Base-by-base conservation (phyloP, 2,888 invertebrate genomes). In the Eudiplozoon nipponicum region DNA sequence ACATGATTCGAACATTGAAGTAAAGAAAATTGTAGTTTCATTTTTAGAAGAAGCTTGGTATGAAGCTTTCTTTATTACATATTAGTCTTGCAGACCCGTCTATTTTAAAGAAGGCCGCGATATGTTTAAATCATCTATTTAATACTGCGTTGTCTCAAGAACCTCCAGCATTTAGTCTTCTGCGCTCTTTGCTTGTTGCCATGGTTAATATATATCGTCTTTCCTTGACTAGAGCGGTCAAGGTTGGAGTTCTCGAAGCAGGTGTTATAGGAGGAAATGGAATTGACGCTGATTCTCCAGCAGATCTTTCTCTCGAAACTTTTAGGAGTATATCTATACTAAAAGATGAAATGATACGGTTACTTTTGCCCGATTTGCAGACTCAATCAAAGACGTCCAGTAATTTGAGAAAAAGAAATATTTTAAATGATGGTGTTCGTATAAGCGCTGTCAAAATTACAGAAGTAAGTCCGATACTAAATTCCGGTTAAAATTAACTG, bases 1-100 rank as follows among this genome's bases (percentile, higher is more conserved):
- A 31, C 17, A 31, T 31, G 9, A 31, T 31, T n/a, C 11, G 17
- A 4, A 4, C 5, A 15, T 15, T 13, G 5, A 7, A 15, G 17
- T 31, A 7, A 31, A 31, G 17, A 5, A 13, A 4, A 15, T 31
- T 15, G 11, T 31, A 7, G 17, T 31, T 31, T n/a, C 11, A 7
- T 31, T 31, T 13, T 15, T 31, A 31, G 11, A n/a, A 13, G 17
- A 31, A 13, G 31, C 31, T 7, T 31, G 31, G 31, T 31, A 31
- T 4, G 13, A 31, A 15, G 11, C 17, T 15, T 31, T 31, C 5
- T 13, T 13, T 31, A 7, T 15, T 13, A 15, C 17, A 7, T 4
- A 7, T 13, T 31, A 31, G 31, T 31, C 31, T 7, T 4, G 17
- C 17, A 15, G 31, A 31, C 13, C 11, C 31, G 17, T n/a, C 11